Evolutionary conservation across 2,113 vertebrate genomes (phyloP), one percentile per base, ranked within the genome.

Genomic region (Oncorhynchus keta): DNA sequence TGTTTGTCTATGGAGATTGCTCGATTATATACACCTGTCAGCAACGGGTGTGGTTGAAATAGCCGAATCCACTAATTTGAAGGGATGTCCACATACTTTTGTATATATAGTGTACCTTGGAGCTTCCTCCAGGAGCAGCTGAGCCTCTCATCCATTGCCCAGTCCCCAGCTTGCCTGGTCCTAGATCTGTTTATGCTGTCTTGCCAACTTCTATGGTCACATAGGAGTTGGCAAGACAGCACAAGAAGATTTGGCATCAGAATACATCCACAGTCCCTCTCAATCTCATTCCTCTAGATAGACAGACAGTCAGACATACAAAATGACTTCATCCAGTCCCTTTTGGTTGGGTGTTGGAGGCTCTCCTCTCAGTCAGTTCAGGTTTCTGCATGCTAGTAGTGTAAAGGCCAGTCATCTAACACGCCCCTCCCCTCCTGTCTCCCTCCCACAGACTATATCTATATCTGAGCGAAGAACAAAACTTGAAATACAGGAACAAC

Each of bases 301-400:
- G 49, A 55, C 12, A 18, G 13, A 16, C 35, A 39, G 39, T 2
- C 49, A 55, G 9, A 45, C 39, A 45, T 45, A 45, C 39, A 45
- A 45, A 72, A 81, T 77, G 72, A 83, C 78, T 82, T 86, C 79
- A 76, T 87, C 79, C 80, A 86, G 82, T 79, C 82, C 85, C 81
- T 78, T 68, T 82, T 80, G 80, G 85, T 88, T 88, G 87, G 39
- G 9, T 45, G 39, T 45, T 45, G 39, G 39, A 45, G 39, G 39
- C 86, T 85, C 85, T 88, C 39, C 39, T 45, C 39, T 45, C 39
- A 45, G 39, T 45, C 86, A 78, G 68, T 76, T 45, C 72, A 88
- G 80, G 78, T 79, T 77, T 88, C 81, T 70, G 78, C 79, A 86
- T 82, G 80, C 83, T 78, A 51, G 48, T 9, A 14, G 49, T 20